Base-by-base conservation (phyloP, 2,888 invertebrate species). In the Autographa pulchrina region DNA sequence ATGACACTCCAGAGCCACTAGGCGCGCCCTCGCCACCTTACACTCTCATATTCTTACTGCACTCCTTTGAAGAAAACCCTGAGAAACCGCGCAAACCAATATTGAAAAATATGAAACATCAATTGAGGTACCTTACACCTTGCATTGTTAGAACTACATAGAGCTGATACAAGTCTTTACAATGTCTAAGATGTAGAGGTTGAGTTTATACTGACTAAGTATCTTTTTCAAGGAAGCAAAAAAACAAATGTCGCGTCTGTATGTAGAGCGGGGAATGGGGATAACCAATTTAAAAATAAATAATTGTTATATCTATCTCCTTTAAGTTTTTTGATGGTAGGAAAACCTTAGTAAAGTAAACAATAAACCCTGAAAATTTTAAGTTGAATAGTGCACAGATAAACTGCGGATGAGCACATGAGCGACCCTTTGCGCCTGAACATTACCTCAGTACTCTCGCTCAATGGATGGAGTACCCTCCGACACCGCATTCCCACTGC, bases 1-100 rank as follows among this genome's bases (percentile, higher is more conserved):
- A 92, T 91, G 93, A 92, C 92, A 92, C 93, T 94, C 92, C 83
- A 89, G 86, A 86, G 89, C 89, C 91, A 91, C 91, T 90, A 91
- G 90, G 87, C 89, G 90, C 86, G 88, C 90, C 89, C 91, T 90
- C 86, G 81, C 90, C 81, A 87, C 89, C 90, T 89, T 80, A 82
- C 82, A 81, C 83, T 83, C 85, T 82, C 85, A 78, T 81, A 84
- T 86, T 86, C 85, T 81, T 81, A 79, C 80, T 78, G 84, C 85
- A 86, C 85, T 85, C 75, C 84, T 83, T 80, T 82, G 63, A 82
- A 85, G 77, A 76, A 83, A 83, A 80, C 65, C 72, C 59, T 74
- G 63, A 83, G 83, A 82, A 80, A 65, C 66, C 64, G 63, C 62
- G 65, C 65, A 67, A 78, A 75, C 54, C 76, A 80, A 73, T 82